Conservation (phyloP, 2,113 vertebrate species). For the Cyprinodon brontotheroides region DNA sequence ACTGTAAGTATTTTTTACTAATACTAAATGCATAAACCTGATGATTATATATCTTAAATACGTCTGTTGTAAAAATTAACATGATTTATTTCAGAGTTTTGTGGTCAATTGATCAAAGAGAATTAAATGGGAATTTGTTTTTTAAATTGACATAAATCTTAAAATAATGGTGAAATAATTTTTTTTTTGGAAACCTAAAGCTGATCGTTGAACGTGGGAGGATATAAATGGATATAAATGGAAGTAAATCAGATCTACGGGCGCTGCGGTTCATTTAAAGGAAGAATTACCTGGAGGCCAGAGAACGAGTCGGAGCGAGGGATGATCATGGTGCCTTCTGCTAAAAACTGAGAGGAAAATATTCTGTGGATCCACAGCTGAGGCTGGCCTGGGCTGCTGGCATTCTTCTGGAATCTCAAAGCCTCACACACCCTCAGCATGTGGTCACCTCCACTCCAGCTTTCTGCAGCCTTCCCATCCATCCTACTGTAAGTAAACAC, state of each 20-base stretch:
- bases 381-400: slow-evolving; percentile 52
- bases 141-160: no score
- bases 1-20: no score
- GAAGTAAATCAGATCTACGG: no score
- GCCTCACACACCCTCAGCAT: slow-evolving; percentile 62
- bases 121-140: no score
- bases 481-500: neutral
- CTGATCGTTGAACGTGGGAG: neutral
- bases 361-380: slow-evolving; percentile 53
- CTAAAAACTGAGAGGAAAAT: slow-evolving; percentile 62
- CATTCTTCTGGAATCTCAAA: slow-evolving; percentile 68
- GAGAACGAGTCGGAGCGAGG: neutral
- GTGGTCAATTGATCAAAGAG: no score
- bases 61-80: no score
- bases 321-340: slow-evolving; percentile 12
- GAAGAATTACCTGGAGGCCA: neutral
- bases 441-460: slow-evolving; percentile 51
- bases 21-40: no score
- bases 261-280: neutral
- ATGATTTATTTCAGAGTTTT: no score
- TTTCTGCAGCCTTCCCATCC: slow-evolving; percentile 3
- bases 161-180: neutral
- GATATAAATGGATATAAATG: neutral
- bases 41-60: no score
- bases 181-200: neutral